phyloP scores from a whole-genome alignment of 2,113 vertebrate species.

The Nesogale talazaci region DNA sequence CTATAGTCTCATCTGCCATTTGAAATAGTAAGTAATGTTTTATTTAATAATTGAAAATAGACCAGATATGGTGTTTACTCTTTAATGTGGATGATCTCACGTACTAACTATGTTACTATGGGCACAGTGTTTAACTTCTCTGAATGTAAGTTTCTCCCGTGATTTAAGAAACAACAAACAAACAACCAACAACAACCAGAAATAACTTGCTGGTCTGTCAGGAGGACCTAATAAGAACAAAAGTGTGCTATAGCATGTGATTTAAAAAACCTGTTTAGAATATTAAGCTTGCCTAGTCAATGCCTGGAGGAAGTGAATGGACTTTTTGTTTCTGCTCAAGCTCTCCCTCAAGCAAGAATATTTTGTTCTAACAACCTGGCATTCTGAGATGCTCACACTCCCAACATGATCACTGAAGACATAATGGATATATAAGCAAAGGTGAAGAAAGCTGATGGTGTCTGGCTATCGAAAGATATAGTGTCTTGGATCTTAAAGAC shows the following conservation, averaged over 20 bases:
- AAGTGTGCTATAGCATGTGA: not conserved
- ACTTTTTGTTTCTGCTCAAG: too few relatives aligned
- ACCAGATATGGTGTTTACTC: not conserved
- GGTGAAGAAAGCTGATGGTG: too few relatives aligned
- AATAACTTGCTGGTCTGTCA: not conserved
- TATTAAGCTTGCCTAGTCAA: too few relatives aligned
- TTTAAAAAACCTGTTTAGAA: too few relatives aligned
- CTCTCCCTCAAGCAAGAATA: too few relatives aligned
- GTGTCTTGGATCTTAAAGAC: too few relatives aligned
- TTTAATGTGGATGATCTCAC: not conserved
- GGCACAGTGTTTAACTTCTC: not conserved
- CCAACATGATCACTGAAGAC: too few relatives aligned
- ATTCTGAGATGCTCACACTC: too few relatives aligned
- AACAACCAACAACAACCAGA: constrained; percentile 21
- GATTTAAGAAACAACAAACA: not conserved
- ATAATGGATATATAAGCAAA: too few relatives aligned
- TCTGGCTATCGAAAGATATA: too few relatives aligned
- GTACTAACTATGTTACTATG: not conserved
- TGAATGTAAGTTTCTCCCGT: not conserved
- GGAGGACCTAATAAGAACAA: not conserved
- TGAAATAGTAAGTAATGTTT: not conserved
- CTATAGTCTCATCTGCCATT: not conserved
- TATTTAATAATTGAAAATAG: not conserved
- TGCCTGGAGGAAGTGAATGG: too few relatives aligned
- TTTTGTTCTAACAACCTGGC: too few relatives aligned